Evolutionary conservation across 2,113 vertebrate species (phyloP).

Genomic region (Zingel zingel): DNA sequence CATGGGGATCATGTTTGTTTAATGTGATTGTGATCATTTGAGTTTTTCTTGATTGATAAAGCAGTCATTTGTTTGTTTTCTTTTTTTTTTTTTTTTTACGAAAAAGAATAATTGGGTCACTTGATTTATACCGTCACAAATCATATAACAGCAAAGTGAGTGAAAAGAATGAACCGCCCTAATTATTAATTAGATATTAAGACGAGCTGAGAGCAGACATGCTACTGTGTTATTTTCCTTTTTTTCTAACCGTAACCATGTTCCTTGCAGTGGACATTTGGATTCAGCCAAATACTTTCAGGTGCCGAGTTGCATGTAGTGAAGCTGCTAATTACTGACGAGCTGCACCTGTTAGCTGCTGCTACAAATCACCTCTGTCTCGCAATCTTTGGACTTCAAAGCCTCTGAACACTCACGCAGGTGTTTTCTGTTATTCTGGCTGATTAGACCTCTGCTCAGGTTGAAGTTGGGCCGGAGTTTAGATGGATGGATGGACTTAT

Average conservation of each 20-base stretch:
- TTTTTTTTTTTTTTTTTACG: not conserved
- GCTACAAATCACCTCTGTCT: constrained; percentile 17
- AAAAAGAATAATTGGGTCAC: not conserved
- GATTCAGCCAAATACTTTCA: not conserved
- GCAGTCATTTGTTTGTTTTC: too few relatives aligned
- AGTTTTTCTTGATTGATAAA: not conserved
- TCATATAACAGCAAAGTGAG: not conserved
- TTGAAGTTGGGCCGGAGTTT: too few relatives aligned
- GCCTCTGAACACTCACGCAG: too few relatives aligned
- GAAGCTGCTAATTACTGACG: constrained; percentile 16
- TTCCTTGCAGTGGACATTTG: too few relatives aligned
- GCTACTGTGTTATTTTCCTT: too few relatives aligned
- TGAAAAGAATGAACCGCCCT: not conserved
- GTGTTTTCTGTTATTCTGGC: too few relatives aligned
- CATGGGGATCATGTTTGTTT: not conserved
- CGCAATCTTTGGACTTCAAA: not conserved
- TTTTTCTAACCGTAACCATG: too few relatives aligned
- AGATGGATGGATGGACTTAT: too few relatives aligned
- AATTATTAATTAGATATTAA: too few relatives aligned
- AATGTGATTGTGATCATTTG: not conserved
- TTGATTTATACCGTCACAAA: not conserved
- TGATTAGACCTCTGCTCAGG: too few relatives aligned
- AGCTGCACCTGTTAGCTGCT: constrained; percentile 23
- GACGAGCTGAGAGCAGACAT: too few relatives aligned
- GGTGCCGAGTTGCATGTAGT: not conserved